Base-by-base conservation (phyloP, 2,797 vertebrate genomes). In the Alfaro cultratus region DNA sequence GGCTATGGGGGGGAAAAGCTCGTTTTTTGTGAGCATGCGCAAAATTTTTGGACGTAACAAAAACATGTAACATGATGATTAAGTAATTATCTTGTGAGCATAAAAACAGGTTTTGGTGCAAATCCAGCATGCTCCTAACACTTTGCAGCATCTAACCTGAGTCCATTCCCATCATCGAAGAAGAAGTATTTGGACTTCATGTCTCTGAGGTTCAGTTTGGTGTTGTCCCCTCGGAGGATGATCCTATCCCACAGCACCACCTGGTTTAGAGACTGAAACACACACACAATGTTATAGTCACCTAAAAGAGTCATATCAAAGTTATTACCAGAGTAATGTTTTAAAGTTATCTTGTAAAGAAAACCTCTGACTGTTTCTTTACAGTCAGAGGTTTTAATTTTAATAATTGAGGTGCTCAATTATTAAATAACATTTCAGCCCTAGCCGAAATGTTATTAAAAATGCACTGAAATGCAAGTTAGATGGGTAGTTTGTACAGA, bases 221-320 rank as follows among this genome's bases (percentile, higher is more conserved):
- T 96, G 80, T 96, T 98, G 79, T 99, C 97, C 43, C 98, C 98
- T 91, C 98, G 96, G 82, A 97, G 94, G 81, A 99, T 95, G 29
- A 99, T 99, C 91, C 98, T 99, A 89, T 99, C 98, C 98, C 98
- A 99, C 16, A 99, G 95, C 49, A 99, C 98, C 82, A 99, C 98
- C 91, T 99, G 98, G 93, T 99, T 99, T 79, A 99, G 93, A 87
- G 96, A 95, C 98, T 99, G 90, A 68, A 73, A 87, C 82, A 80
- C 11, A 86, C 18, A 82, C 23, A 21, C 47, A 49, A 2, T 51
- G 21, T 51, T 51, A 51, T 21, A 51, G 49, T 62, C 29, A 5
- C 13, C 29, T 16, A 5, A 34, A 62, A 2, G 57, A 31, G 4
- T 60, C 29, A 31, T 0, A 57, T 57, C 55, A 57, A 57, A 29